Percentiles rank a stretch among this genome's conserved stretches.
phyloP scores from a whole-genome alignment of 2,113 vertebrate species.

The Eidolon helvum region DNA sequence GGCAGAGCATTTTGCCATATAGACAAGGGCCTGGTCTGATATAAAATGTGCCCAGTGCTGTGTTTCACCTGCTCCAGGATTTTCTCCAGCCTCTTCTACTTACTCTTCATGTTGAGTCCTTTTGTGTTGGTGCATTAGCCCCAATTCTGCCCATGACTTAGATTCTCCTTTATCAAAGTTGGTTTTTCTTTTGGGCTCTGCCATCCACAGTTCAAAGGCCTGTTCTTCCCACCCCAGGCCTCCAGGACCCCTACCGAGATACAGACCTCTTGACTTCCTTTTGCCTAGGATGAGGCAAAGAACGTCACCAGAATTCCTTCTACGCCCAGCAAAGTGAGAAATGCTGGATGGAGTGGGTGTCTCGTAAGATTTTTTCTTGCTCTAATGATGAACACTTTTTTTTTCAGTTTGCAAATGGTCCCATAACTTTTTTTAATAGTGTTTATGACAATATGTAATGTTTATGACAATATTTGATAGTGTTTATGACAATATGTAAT shows the following conservation, averaged over 20 bases:
- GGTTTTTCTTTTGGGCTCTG: background rate
- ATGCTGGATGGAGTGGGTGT: background rate
- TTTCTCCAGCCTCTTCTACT: background rate
- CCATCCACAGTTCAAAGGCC: background rate
- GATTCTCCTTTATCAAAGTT: background rate
- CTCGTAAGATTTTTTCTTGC: constrained; percentile 24
- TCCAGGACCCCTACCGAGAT: fast-evolving
- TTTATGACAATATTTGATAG: constrained; percentile 50
- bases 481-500: constrained; percentile 69
- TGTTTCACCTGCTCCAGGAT: background rate
- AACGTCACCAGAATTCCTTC: background rate
- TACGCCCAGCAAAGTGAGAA: background rate
- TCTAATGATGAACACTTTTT: constrained; percentile 50
- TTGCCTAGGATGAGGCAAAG: background rate
- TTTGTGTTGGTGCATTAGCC: background rate
- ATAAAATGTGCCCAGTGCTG: fast-evolving
- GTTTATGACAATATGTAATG: constrained; percentile 66
- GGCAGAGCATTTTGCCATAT: background rate
- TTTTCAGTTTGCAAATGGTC: constrained; percentile 61
- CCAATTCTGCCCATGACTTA: background rate
- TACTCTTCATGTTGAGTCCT: background rate
- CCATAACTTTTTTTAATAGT: constrained; percentile 73
- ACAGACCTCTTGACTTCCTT: background rate
- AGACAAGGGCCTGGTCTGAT: background rate
- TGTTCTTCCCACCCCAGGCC: background rate